These are phyloP conservation scores for Arrhopalites spinosus DNA, from an alignment of 2,888 invertebrate genomes.

Conservation along the genomic window DNA sequence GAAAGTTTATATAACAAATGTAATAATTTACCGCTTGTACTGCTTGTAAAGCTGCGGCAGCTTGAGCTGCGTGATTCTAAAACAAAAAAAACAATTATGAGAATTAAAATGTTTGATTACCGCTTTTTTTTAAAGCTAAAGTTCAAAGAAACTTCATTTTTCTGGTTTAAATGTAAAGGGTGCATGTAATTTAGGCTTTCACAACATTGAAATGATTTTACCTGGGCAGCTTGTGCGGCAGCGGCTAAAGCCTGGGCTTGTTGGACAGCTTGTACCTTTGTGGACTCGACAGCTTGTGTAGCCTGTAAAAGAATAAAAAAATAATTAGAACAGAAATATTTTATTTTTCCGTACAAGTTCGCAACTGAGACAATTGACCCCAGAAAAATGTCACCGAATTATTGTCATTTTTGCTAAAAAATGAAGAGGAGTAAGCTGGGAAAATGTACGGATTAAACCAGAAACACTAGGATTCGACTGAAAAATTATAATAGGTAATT, in stretches of 20 bases:
- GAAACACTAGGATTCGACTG: too few relatives aligned
- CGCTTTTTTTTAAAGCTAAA: neutral
- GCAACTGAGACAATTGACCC: too few relatives aligned
- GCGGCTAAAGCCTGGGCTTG: slow-evolving; percentile 51
- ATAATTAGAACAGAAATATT: too few relatives aligned
- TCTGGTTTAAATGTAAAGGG: too few relatives aligned
- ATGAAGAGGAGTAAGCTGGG: too few relatives aligned
- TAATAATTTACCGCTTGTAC: slow-evolving; percentile 41
- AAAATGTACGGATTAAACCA: too few relatives aligned
- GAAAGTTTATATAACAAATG: neutral
- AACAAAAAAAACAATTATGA: neutral
- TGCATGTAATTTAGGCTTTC: too few relatives aligned
- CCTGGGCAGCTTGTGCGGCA: slow-evolving; percentile 45
- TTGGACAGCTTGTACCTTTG: slow-evolving; percentile 53
- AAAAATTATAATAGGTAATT: too few relatives aligned
- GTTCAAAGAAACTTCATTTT: too few relatives aligned
- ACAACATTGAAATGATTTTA: neutral
- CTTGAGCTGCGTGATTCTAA: slow-evolving; percentile 52
- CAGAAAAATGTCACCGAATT: too few relatives aligned
- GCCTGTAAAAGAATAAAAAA: slow-evolving; percentile 42
- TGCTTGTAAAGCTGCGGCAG: slow-evolving; percentile 53
- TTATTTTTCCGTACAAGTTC: too few relatives aligned
- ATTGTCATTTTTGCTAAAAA: too few relatives aligned
- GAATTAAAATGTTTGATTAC: neutral
- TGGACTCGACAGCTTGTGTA: slow-evolving; percentile 52